Conservation (phyloP, 2,797 vertebrate species). For the Acanthornis magna region DNA sequence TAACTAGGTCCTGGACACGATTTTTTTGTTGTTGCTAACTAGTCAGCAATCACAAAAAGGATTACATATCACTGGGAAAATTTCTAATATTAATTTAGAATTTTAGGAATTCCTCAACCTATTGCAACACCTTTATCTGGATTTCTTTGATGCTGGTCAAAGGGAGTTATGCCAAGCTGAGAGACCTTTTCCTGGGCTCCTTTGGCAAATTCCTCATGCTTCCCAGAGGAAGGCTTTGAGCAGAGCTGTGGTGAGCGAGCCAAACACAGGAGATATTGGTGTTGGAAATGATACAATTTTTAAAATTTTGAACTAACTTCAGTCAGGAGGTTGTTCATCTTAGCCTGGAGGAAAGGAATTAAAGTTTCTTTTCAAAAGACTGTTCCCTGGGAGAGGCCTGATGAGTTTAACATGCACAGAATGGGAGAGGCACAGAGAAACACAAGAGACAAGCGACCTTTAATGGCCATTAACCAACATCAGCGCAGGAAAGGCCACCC, state of each 20-base stretch:
- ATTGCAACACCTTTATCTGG: not conserved
- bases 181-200: not conserved
- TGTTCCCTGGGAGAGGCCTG: fast-evolving
- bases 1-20: not conserved
- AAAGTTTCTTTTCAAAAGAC: not conserved
- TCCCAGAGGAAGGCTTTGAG: not conserved
- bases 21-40: not conserved
- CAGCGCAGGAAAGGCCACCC: no score
- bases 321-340: fast-evolving
- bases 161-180: not conserved
- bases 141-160: not conserved
- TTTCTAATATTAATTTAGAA: not conserved
- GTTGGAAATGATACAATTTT: not conserved
- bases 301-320: not conserved
- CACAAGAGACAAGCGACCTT: no score
- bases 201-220: not conserved
- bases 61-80: not conserved
- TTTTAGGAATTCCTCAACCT: not conserved
- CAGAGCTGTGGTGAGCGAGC: not conserved
- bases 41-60: not conserved
- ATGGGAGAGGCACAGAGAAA: not conserved
- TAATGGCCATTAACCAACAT: no score
- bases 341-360: not conserved
- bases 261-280: not conserved
- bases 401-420: no score